These are phyloP conservation scores for Apotomis capreana DNA, from an alignment of 2,888 invertebrate species.

Conservation along the genomic window DNA sequence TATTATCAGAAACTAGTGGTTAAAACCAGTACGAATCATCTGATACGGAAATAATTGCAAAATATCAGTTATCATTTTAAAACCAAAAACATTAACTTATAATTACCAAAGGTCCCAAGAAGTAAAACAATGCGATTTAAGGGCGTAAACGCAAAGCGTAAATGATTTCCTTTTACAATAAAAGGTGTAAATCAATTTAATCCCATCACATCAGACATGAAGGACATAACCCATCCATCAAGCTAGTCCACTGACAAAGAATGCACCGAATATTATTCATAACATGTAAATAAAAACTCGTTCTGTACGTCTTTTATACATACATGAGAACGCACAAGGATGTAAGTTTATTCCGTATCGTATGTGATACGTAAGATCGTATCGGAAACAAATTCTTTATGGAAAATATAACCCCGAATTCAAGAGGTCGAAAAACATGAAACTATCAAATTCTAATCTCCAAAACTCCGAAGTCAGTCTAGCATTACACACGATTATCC, in stretches of 20 bases:
- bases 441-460: constrained; percentile 12
- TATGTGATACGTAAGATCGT: constrained; percentile 1
- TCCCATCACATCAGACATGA: constrained; percentile 30
- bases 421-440: constrained; percentile 5
- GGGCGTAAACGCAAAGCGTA: constrained; percentile 11
- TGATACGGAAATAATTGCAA: no score
- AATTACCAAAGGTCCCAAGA: background rate
- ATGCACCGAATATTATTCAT: constrained; percentile 64
- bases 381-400: constrained; percentile 20
- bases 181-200: constrained; percentile 38
- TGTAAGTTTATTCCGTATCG: constrained; percentile 14
- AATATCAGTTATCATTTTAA: no score
- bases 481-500: constrained; percentile 79
- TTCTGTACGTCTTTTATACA: constrained; percentile 19
- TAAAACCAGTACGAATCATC: no score
- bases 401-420: constrained; percentile 59
- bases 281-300: constrained; percentile 26
- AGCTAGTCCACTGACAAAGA: constrained; percentile 44
- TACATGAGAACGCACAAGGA: constrained; percentile 16
- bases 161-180: constrained; percentile 7
- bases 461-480: constrained; percentile 60
- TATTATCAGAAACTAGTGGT: no score
- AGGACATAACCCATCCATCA: constrained; percentile 44
- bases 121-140: constrained; percentile 16
- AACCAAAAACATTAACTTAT: no score